These are phyloP conservation scores for Poeciliopsis turrubarensis DNA, from an alignment of 2,113 vertebrate species.

Conservation along the genomic window DNA sequence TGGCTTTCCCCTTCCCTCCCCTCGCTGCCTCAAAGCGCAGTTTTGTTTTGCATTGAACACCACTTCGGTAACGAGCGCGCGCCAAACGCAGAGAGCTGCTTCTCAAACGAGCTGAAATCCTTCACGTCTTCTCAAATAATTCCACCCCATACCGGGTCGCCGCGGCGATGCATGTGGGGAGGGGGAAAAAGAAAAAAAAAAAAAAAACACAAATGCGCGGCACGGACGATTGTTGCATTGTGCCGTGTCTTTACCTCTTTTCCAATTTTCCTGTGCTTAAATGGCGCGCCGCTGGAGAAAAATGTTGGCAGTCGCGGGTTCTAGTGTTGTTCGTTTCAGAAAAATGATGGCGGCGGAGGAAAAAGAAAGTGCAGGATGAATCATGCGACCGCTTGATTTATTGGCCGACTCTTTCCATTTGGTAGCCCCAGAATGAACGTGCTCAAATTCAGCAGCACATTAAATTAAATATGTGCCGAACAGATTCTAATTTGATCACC, in stretches of 20 bases:
- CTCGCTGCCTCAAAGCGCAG: constrained; percentile 20
- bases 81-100: constrained; percentile 53
- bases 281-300: neutral
- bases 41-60: constrained; percentile 56
- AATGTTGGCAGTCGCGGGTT: neutral
- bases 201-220: constrained; percentile 13
- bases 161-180: constrained; percentile 32
- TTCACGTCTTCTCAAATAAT: constrained; percentile 64
- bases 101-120: constrained; percentile 63
- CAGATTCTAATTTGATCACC: constrained; percentile 84
- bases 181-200: no score
- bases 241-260: neutral
- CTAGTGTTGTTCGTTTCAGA: constrained; percentile 33
- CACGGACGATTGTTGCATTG: neutral
- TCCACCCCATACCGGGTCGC: constrained; percentile 43
- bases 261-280: neutral
- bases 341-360: constrained; percentile 19
- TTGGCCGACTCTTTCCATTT: constrained; percentile 73
- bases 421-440: constrained; percentile 77
- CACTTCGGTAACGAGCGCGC: constrained; percentile 38
- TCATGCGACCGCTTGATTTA: constrained; percentile 63
- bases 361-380: constrained; percentile 31
- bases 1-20: neutral
- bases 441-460: constrained; percentile 78
- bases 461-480: constrained; percentile 84